Conservation (phyloP, 2,888 invertebrate genomes). For the Plemyria rubiginata region DNA sequence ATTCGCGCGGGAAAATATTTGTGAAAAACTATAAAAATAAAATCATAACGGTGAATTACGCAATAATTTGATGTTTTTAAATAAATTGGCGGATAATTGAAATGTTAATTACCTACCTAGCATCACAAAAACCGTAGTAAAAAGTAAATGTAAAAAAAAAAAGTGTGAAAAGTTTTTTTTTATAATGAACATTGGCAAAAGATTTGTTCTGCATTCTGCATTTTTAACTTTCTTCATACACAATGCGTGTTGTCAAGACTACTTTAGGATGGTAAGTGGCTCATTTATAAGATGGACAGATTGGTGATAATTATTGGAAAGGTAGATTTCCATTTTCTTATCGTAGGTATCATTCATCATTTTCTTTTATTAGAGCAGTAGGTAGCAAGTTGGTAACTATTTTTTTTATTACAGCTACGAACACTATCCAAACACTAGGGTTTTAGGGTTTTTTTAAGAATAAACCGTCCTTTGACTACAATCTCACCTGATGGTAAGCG, state of each 20-base stretch:
- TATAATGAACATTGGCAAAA: constrained; percentile 56
- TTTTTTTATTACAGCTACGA: no score
- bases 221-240: constrained; percentile 75
- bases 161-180: constrained; percentile 24
- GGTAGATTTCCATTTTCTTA: constrained; percentile 22
- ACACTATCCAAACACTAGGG: no score
- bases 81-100: background rate
- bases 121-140: background rate
- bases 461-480: no score
- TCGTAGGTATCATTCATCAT: constrained; percentile 5
- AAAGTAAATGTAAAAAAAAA: constrained; percentile 11
- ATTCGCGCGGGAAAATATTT: constrained; percentile 16
- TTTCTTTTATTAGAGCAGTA: no score
- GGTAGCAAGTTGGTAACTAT: no score
- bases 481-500: no score
- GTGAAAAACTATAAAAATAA: background rate
- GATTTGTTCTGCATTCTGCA: constrained; percentile 50
- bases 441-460: no score
- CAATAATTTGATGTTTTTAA: background rate
- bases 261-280: constrained; percentile 76
- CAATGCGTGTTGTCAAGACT: constrained; percentile 68
- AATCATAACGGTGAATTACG: background rate
- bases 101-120: background rate
- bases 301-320: constrained; percentile 21
- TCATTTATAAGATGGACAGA: constrained; percentile 19